Evolutionary conservation across 2,888 invertebrate species (phyloP), one percentile per base, ranked within the genome.

Genomic region (Athetis lepigone): DNA sequence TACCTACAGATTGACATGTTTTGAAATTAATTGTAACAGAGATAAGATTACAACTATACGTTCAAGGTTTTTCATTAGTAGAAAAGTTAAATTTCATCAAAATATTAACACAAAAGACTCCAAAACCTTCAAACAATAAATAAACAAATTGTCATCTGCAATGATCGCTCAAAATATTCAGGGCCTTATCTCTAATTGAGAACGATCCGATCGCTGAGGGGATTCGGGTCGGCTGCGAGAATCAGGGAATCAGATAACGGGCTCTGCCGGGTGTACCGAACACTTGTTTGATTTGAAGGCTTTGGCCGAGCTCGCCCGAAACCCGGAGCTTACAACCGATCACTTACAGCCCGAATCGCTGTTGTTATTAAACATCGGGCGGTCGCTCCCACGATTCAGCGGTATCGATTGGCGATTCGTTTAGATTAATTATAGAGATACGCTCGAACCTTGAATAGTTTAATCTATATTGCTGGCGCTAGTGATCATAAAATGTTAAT

Each of bases 231-330:
- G 75, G 77, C 77, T 77, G 68, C 72, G 74, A 79, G 81, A 84
- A 82, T 83, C 86, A 81, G 73, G 69, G 77, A 82, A 86, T 86
- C 83, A 82, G 85, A 87, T 85, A 85, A 86, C 77, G 79, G 62
- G 33, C 72, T 75, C 75, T 67, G 73, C 71, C 75, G 81, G 72
- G 78, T 79, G 78, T 80, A 80, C 60, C 81, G 82, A 88, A 87
- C 89, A 88, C 90, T 89, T 90, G 89, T 89, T 90, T 87, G 89
- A 88, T 88, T 88, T 87, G 85, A 83, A 84, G 85, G 85, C 80
- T 86, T 86, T 83, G 71, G 70, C 62, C 75, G 66, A 50, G 37
- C 69, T 49, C 39, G 39, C 27, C 21, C 39, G 66, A 50, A n/a
- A 55, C 77, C 69, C 72, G 84, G 43, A 75, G 72, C 87, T 88